A percentile compares a stretch with the other conserved stretches of the same genome.
phyloP scores from a whole-genome alignment of 2,113 vertebrate genomes.

The Indicator indicator region DNA sequence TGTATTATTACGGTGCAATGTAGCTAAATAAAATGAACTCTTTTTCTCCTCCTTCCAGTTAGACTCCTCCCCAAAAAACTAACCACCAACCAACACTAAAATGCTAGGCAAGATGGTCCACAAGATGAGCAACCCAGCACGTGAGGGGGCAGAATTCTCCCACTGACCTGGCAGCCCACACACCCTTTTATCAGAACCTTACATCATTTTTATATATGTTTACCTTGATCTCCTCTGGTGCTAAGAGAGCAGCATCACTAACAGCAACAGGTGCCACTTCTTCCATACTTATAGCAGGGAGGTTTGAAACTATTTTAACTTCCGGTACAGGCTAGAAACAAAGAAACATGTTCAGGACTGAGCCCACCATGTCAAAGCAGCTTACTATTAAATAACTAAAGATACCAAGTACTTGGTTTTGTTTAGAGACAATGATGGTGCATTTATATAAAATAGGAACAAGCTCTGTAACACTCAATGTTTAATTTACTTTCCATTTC shows the following conservation, averaged over 20 bases:
- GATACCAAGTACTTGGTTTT: not conserved
- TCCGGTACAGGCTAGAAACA: constrained; percentile 87
- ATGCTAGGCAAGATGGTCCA: not conserved
- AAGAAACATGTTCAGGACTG: not conserved
- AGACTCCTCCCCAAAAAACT: not conserved
- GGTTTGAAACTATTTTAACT: constrained; percentile 93
- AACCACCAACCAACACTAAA: not conserved
- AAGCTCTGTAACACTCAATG: not conserved
- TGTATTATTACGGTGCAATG: not conserved
- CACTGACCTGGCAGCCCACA: not conserved
- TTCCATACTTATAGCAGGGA: constrained; percentile 92
- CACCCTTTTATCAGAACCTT: not conserved
- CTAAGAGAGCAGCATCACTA: constrained; percentile 88
- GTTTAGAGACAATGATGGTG: not conserved
- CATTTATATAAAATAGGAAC: not conserved
- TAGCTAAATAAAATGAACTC: not conserved
- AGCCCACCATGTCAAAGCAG: not conserved
- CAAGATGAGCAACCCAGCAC: not conserved
- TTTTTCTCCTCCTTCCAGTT: not conserved
- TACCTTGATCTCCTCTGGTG: constrained; percentile 96
- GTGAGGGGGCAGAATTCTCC: not conserved
- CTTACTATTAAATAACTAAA: not conserved
- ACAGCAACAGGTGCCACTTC: constrained; percentile 92
- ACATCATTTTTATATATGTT: not conserved
- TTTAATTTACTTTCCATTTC: not conserved